Percentiles rank a stretch among this genome's conserved stretches.
Evolutionary conservation across 2,797 vertebrate species (phyloP).

Genomic region (Florisuga fusca): DNA sequence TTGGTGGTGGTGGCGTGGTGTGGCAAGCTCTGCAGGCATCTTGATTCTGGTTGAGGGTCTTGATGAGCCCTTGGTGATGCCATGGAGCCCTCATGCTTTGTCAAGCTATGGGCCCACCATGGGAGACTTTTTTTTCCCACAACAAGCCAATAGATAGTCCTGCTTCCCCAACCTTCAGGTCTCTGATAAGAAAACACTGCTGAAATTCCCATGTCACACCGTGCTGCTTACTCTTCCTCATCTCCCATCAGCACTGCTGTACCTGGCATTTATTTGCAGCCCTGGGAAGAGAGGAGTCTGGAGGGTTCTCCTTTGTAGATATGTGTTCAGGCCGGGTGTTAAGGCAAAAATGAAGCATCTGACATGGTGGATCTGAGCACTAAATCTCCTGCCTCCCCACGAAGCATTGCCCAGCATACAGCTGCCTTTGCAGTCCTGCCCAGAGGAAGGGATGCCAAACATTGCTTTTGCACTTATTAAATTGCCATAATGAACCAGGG

Average conservation of each 20-base stretch:
- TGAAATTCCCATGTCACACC: accelerated
- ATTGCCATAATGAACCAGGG: neutral
- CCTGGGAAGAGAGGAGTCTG: neutral
- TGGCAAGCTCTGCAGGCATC: neutral
- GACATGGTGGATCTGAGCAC: neutral
- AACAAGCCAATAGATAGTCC: neutral
- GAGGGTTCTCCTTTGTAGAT: neutral
- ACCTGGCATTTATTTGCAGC: neutral
- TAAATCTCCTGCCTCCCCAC: neutral
- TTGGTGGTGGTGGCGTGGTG: neutral
- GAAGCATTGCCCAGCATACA: neutral
- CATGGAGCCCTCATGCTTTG: accelerated
- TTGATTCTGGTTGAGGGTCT: neutral
- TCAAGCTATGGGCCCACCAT: neutral
- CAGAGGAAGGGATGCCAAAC: neutral
- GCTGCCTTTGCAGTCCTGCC: neutral
- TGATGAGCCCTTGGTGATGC: accelerated
- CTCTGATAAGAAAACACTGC: neutral
- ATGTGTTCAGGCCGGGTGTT: neutral
- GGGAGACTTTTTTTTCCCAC: neutral
- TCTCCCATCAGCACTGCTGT: neutral
- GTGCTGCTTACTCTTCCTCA: neutral
- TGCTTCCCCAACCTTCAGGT: neutral
- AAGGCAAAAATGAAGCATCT: neutral
- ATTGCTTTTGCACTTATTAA: neutral